Conservation (phyloP, 92 coral and sea anemone genomes). For the Zoanthus solanderi region DNA sequence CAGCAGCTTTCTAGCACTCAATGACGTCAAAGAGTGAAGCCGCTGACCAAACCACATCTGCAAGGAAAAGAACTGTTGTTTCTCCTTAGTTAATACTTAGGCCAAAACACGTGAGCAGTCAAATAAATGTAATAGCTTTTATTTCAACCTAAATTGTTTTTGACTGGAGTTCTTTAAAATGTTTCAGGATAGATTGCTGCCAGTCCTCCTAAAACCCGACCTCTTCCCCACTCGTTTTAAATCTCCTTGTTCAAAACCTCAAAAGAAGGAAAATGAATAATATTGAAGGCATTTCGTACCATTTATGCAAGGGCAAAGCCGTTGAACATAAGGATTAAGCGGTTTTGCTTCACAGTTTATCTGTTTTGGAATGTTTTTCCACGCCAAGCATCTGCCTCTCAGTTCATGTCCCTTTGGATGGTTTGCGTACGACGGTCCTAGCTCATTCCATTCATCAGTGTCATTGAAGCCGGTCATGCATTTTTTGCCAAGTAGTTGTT, state of each 20-base stretch:
- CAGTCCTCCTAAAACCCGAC: too few relatives aligned
- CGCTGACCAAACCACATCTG: too few relatives aligned
- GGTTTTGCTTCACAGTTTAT: neutral
- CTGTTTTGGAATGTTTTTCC: constrained; percentile 1
- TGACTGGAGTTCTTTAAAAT: too few relatives aligned
- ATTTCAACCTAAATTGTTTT: too few relatives aligned
- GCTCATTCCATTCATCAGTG: neutral
- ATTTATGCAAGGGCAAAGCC: constrained; percentile 6
- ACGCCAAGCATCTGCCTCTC: neutral
- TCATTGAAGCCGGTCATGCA: neutral
- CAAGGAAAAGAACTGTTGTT: too few relatives aligned
- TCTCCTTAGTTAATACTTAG: too few relatives aligned
- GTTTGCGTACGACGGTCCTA: neutral
- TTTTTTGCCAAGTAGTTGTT: neutral
- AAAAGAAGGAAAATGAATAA: neutral
- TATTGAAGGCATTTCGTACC: neutral
- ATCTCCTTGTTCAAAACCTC: neutral
- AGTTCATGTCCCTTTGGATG: neutral
- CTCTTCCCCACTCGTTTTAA: too few relatives aligned
- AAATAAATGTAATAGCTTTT: too few relatives aligned
- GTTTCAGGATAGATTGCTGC: too few relatives aligned
- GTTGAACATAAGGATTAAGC: neutral
- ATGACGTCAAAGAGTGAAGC: too few relatives aligned
- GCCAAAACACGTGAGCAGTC: too few relatives aligned
- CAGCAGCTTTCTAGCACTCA: too few relatives aligned